Base-by-base conservation (phyloP, 2,797 vertebrate species). In the Argyrosomus regius region DNA sequence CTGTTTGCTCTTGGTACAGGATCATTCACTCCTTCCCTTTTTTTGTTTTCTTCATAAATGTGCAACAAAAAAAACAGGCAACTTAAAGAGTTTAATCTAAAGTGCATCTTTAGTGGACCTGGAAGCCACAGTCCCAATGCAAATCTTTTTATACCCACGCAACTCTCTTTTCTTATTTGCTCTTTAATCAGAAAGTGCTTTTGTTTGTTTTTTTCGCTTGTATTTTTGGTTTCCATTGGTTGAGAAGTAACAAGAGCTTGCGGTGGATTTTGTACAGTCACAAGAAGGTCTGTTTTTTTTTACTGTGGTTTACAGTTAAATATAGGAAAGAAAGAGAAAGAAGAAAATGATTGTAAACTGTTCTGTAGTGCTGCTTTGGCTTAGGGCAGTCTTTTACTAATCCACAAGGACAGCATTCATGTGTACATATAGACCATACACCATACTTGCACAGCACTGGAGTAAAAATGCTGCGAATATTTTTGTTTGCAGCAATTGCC, bases 31-130 rank as follows among this genome's bases (percentile, higher is more conserved):
- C 28, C 22, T 64, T 77, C 28, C 49, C 43, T 45, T 52, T 76
- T 53, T 59, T 63, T 62, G 45, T 54, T 68, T 77, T 66, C 64
- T 72, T n/a, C 3, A 45, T 31, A 17, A 45, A 66, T 54, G 16
- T 5, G 10, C 8, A 53, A 54, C 14, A 52, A 66, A 62, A 35
- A 28, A 67, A 39, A 48, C 22, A n/a, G 17, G 16, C 50, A 81
- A 31, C 50, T 9, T 39, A 56, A 24, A 31, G 35, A 54, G 46
- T 48, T 7, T 17, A 20, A 72, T 61, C 12, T 53, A 16, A 66
- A 39, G 35, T 39, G 35, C 8, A 39, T 84, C 54, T 71, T 39
- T 62, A 52, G 20, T 49, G 12, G 12, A n/a, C 64, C 13, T 59
- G 35, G 26, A 59, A 48, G 12, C 8, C 8, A 8, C 52, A 43